Evolutionary conservation across 2,113 vertebrate genomes (phyloP), one percentile per base, ranked within the genome.

Genomic region (Scomber japonicus): DNA sequence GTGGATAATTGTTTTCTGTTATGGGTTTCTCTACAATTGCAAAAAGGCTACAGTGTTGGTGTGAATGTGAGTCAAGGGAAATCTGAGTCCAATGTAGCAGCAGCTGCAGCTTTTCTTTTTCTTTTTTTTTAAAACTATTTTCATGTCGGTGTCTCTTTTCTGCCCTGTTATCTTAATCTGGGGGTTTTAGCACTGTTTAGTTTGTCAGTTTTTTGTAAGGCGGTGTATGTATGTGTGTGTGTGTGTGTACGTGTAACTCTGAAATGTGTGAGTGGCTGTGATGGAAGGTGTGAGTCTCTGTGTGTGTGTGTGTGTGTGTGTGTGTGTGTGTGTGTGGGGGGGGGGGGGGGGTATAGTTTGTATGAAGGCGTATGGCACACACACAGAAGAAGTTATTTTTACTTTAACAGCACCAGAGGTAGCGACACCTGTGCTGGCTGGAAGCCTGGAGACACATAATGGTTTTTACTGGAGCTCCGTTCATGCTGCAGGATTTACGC

Each of bases 1-100:
- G 51, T 86, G 86, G 87, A 90, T 93, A 92, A 92, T 92, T 94
- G 87, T 94, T 93, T 92, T 94, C 35, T 85, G 84, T 86, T 89
- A 60, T 82, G 87, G 81, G 16, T 84, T 93, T 70, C 56, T 83
- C 81, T 84, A 54, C 83, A 75, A 90, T 91, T 84, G 76, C 79
- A 86, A 86, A 80, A 78, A 75, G 57, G 89, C 72, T 87, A 87
- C 56, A 54, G 74, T 64, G 84, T 83, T 66, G 83, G 73, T 84
- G 75, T 78, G 72, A 80, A 83, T 76, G 24, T 73, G 71, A 81
- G 70, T 82, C 72, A 81, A 80, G 73, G 62, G 50, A 65, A 71
- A 79, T 88, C 79, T 68, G 17, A 88, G 27, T n/a, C 15, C 46
- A 88, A 85, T 78, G 82, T 53, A 46, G 51, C 84, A 75, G 85